Conservation (phyloP, 1,140 invertebrate genomes). For the Pogonognathellus flavescens region DNA sequence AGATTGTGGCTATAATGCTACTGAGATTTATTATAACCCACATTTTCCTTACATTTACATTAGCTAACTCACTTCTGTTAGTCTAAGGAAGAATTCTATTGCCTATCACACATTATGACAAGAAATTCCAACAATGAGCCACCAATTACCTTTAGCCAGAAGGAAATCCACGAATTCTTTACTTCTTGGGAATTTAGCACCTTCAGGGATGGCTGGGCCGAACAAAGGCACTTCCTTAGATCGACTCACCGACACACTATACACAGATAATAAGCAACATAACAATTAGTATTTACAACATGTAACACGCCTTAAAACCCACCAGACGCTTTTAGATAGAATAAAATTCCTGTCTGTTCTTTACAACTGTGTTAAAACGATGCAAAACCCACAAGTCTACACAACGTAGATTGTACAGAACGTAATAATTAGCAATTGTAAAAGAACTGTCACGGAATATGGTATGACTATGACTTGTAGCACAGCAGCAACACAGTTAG, state of each 20-base stretch:
- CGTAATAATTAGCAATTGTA: too few species aligned
- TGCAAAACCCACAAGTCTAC: not conserved
- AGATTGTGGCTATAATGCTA: not conserved
- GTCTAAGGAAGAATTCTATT: not conserved
- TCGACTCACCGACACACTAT: slow-evolving; percentile 88
- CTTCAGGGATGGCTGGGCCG: slow-evolving; percentile 87
- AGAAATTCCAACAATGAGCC: slow-evolving; percentile 33
- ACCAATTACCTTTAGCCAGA: slow-evolving; percentile 82
- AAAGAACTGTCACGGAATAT: too few species aligned
- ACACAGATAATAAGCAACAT: slow-evolving; percentile 60
- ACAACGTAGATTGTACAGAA: not conserved
- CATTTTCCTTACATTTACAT: too few species aligned
- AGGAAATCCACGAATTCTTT: slow-evolving; percentile 94
- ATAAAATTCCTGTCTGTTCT: not conserved
- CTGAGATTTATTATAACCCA: not conserved
- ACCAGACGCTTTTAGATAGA: slow-evolving; percentile 2
- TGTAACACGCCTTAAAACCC: not conserved
- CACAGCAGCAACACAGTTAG: not conserved
- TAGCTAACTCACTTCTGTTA: not conserved
- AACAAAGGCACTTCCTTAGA: slow-evolving; percentile 97
- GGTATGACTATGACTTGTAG: not conserved
- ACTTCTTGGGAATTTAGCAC: slow-evolving; percentile 87
- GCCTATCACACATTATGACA: slow-evolving; percentile 10
- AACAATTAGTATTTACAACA: slow-evolving; percentile 1
- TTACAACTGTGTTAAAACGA: not conserved